These are phyloP conservation scores for Rynchops niger DNA, from an alignment of 2,113 vertebrate species.

Conservation along the genomic window DNA sequence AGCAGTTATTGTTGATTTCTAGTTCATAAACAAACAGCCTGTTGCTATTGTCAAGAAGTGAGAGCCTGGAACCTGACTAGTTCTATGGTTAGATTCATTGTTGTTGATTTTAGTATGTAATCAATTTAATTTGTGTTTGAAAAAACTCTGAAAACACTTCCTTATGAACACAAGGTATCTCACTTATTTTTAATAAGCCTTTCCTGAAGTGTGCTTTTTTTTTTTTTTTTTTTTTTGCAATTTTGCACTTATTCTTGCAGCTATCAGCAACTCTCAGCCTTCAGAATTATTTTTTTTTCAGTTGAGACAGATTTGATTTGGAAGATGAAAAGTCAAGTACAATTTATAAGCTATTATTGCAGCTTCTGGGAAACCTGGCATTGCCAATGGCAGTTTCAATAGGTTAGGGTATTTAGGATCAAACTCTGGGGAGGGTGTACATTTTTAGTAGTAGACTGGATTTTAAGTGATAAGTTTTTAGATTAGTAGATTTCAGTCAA, in stretches of 20 bases:
- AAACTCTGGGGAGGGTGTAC: background rate
- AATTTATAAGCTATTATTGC: background rate
- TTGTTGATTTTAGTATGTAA: background rate
- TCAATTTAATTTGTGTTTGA: background rate
- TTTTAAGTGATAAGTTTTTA: background rate
- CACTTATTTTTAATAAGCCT: background rate
- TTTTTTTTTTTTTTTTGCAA: background rate
- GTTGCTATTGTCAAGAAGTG: background rate
- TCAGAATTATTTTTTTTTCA: background rate
- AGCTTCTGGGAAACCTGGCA: background rate
- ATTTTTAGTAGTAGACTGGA: background rate
- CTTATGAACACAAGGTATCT: background rate
- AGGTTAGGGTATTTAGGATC: background rate
- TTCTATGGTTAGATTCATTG: background rate
- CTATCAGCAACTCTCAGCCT: background rate
- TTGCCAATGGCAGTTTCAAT: background rate
- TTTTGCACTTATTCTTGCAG: background rate
- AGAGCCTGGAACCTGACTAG: background rate
- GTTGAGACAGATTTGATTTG: background rate
- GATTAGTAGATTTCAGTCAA: background rate
- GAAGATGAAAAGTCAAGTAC: background rate
- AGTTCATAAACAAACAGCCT: background rate
- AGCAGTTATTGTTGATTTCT: background rate
- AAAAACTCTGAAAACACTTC: background rate
- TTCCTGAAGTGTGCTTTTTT: background rate